phyloP scores from a whole-genome alignment of 2,113 vertebrate species.

The Typhlomys cinereus region DNA sequence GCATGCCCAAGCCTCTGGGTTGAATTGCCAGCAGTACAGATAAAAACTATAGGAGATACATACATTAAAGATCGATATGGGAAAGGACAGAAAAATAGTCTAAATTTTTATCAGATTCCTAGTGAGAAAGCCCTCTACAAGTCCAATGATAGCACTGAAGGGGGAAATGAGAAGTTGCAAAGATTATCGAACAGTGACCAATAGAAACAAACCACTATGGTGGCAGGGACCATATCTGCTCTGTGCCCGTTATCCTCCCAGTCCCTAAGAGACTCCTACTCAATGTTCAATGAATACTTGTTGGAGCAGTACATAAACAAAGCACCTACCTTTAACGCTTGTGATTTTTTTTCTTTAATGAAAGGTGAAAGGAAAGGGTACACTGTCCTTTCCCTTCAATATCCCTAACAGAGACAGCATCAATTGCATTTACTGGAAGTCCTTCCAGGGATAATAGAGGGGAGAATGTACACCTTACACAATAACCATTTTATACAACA shows the following conservation, averaged over 20 bases:
- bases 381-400: slow-evolving; percentile 8
- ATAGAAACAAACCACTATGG: neutral
- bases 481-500: slow-evolving; percentile 50
- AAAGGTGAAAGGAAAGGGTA: slow-evolving; percentile 21
- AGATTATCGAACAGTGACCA: no score
- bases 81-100: neutral
- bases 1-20: neutral
- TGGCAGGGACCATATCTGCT: neutral
- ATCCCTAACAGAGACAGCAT: slow-evolving; percentile 9
- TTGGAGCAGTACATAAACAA: neutral
- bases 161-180: neutral
- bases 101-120: neutral
- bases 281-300: neutral
- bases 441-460: neutral
- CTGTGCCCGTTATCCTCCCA: neutral
- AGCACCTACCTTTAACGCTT: neutral
- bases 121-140: neutral
- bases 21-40: neutral
- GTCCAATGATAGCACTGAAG: neutral
- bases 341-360: neutral
- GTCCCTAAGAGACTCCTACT: neutral
- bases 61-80: neutral
- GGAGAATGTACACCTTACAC: slow-evolving; percentile 17
- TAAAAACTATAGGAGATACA: neutral
- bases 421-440: slow-evolving; percentile 35